These are phyloP conservation scores for Cremastinae sp. DNA, from an alignment of 2,888 invertebrate species.

Conservation along the genomic window DNA sequence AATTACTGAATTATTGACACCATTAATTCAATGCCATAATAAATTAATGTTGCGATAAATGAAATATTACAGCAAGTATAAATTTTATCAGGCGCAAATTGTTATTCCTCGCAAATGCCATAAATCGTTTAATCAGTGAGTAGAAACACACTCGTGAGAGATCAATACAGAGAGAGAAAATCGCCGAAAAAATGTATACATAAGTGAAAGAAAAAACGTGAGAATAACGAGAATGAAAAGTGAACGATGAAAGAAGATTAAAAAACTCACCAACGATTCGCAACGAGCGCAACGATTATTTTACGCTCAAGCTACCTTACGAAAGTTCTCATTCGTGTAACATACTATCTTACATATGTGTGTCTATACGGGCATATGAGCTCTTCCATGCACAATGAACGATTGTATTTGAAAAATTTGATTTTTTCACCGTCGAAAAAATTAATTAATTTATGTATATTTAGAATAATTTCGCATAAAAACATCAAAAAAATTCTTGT, in stretches of 20 bases:
- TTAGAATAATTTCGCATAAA: too few species aligned
- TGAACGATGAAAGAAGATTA: neutral
- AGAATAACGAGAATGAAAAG: constrained; percentile 13
- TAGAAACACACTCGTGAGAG: neutral
- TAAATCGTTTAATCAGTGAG: constrained; percentile 44
- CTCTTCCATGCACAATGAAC: neutral
- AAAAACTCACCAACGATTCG: constrained; percentile 32
- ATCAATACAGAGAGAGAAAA: neutral
- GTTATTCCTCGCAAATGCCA: constrained; percentile 26
- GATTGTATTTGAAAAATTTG: neutral
- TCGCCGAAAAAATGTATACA: neutral
- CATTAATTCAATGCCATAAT: too few species aligned
- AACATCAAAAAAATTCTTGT: too few species aligned
- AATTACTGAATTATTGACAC: too few species aligned
- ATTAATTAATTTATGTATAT: too few species aligned
- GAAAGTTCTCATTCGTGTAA: constrained; percentile 23
- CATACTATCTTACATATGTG: neutral
- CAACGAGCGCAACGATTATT: constrained; percentile 53
- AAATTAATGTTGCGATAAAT: too few species aligned
- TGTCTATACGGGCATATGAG: neutral
- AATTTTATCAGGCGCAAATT: constrained; percentile 28
- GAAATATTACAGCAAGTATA: neutral
- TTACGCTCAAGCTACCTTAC: constrained; percentile 50
- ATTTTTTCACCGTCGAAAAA: too few species aligned
- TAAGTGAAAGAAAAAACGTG: neutral